Percentiles rank a stretch among this genome's conserved stretches.
phyloP scores from a whole-genome alignment of 2,888 invertebrate genomes.

The Mayetiola destructor region DNA sequence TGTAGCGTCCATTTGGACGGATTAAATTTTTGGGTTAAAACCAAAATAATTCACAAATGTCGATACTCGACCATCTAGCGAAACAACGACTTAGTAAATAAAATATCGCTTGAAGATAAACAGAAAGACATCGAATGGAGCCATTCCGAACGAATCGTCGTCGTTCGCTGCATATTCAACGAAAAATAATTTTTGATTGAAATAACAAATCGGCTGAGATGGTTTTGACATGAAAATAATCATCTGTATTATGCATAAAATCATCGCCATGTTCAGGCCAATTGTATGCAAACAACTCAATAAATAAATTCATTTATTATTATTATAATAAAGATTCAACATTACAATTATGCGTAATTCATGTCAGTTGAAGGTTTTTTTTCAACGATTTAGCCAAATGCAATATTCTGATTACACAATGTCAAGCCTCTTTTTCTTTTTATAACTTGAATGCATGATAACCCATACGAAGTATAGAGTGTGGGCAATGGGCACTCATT shows the following conservation, averaged over 20 bases:
- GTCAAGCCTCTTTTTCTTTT: too few species aligned
- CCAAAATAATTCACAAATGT: too few species aligned
- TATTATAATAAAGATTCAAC: constrained; percentile 3
- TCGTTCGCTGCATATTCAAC: background rate
- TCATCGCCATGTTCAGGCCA: background rate
- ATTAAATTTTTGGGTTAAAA: too few species aligned
- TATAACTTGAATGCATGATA: background rate
- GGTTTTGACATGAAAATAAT: background rate
- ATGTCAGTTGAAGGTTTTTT: background rate
- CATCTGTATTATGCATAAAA: background rate
- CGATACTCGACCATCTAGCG: too few species aligned
- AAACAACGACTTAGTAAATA: too few species aligned
- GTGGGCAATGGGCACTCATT: background rate
- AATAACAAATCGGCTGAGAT: too few species aligned
- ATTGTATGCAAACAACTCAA: constrained; percentile 9
- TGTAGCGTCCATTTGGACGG: too few species aligned
- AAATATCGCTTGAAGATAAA: background rate
- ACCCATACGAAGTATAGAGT: background rate
- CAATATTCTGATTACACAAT: too few species aligned
- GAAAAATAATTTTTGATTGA: too few species aligned
- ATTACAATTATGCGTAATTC: constrained; percentile 1
- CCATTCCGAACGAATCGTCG: background rate
- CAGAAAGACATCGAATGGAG: background rate
- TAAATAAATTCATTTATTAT: constrained; percentile 1
- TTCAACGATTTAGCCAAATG: too few species aligned